Evolutionary conservation across 2,888 invertebrate species (phyloP).

Genomic region (Lasius fuliginosus): DNA sequence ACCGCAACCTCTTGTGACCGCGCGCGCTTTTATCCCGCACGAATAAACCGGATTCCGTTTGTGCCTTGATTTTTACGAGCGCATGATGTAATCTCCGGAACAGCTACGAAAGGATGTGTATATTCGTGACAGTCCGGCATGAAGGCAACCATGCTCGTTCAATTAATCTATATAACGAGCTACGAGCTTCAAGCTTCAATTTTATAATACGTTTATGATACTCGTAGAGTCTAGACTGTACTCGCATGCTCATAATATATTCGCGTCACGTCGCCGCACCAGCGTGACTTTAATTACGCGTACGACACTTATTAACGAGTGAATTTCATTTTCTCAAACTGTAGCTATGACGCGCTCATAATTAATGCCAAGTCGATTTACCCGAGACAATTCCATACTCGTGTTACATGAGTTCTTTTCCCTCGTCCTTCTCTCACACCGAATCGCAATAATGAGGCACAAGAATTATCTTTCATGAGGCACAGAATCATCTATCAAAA

Average conservation of each 20-base stretch:
- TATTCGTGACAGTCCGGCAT: constrained; percentile 15
- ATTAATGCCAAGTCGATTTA: constrained; percentile 52
- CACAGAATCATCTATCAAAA: not conserved
- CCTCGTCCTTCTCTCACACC: not conserved
- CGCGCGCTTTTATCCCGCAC: not conserved
- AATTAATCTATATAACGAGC: constrained; percentile 31
- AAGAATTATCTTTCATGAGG: not conserved
- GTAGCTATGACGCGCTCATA: constrained; percentile 36
- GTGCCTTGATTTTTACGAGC: constrained; percentile 34
- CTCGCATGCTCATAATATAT: constrained; percentile 28
- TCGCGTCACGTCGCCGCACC: constrained; percentile 35
- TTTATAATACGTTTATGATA: constrained; percentile 34
- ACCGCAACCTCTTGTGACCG: constrained; percentile 10
- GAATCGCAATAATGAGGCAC: not conserved
- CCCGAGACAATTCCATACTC: constrained; percentile 19
- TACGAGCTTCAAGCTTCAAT: constrained; percentile 32
- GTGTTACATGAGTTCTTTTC: not conserved
- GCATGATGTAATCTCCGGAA: constrained; percentile 14
- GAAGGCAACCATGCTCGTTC: constrained; percentile 18
- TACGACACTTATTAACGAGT: constrained; percentile 53
- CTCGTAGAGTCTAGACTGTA: not conserved
- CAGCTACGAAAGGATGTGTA: not conserved
- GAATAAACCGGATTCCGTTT: constrained; percentile 1
- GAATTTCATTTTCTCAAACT: constrained; percentile 45
- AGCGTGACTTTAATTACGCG: constrained; percentile 49